Percentiles rank a stretch among this genome's conserved stretches.
These are phyloP conservation scores for Aurelia sp. DNA, from an alignment of 30 jellyfish, hydroid and myxozoan genomes.

Conservation along the genomic window DNA sequence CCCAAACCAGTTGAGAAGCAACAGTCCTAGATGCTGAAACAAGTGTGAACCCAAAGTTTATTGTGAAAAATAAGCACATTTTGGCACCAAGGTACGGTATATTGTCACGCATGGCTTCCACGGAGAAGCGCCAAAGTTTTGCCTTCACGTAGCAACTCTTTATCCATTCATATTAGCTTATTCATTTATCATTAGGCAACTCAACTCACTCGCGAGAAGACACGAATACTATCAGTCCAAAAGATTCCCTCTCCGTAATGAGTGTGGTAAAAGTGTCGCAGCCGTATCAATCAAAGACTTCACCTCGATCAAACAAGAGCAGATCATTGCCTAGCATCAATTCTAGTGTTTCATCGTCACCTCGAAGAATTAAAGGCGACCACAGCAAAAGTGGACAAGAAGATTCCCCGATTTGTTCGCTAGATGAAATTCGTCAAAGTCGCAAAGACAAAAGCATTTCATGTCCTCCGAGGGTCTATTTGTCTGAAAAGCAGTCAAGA, in stretches of 20 bases:
- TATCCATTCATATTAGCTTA: too few species aligned
- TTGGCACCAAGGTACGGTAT: too few species aligned
- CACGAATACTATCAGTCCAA: neutral
- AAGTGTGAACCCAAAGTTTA: too few species aligned
- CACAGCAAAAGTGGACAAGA: too few species aligned
- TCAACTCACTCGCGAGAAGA: too few species aligned
- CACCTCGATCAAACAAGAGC: neutral
- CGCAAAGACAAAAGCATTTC: neutral
- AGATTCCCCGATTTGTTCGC: neutral
- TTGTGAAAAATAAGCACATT: too few species aligned
- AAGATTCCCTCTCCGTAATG: neutral
- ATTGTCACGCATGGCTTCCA: too few species aligned
- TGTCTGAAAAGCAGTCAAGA: constrained; percentile 61
- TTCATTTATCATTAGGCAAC: too few species aligned
- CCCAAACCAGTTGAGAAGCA: too few species aligned
- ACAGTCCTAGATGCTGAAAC: too few species aligned
- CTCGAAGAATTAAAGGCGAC: neutral
- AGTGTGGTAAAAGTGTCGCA: neutral
- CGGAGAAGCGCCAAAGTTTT: too few species aligned
- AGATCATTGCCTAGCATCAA: constrained; percentile 43
- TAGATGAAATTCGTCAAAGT: constrained; percentile 6
- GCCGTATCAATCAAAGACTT: neutral
- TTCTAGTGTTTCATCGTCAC: neutral
- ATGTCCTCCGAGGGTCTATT: constrained; percentile 24
- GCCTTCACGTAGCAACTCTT: too few species aligned